Conservation (phyloP, 2,888 invertebrate genomes). For the Megaustenia siamemsis region DNA sequence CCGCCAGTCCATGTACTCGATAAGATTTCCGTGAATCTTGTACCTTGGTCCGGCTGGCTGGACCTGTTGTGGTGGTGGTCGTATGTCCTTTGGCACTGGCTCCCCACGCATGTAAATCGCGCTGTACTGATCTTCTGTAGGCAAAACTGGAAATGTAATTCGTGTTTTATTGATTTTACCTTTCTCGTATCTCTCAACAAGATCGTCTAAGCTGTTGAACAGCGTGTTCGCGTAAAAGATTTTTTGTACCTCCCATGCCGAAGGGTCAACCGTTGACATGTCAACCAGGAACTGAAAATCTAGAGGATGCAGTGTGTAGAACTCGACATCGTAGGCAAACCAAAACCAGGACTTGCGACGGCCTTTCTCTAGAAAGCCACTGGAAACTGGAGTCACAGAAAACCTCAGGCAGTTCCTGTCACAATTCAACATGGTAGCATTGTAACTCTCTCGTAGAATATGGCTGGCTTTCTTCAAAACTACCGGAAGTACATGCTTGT, state of each 20-base stretch:
- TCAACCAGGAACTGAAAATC: slow-evolving; percentile 75
- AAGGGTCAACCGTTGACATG: slow-evolving; percentile 63
- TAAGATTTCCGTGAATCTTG: slow-evolving; percentile 65
- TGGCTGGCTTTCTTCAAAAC: slow-evolving; percentile 61
- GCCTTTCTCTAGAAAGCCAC: slow-evolving; percentile 66
- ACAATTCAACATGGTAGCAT: slow-evolving; percentile 65
- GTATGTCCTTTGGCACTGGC: slow-evolving; percentile 59
- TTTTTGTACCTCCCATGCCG: slow-evolving; percentile 68
- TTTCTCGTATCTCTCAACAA: slow-evolving; percentile 63
- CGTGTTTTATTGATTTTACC: slow-evolving; percentile 66
- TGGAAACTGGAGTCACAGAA: slow-evolving; percentile 71
- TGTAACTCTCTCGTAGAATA: slow-evolving; percentile 70
- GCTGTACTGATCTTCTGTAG: slow-evolving; percentile 61
- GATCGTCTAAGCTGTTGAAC: slow-evolving; percentile 65
- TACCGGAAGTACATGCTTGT: slow-evolving; percentile 61
- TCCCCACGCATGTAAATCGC: slow-evolving; percentile 64
- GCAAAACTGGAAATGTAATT: slow-evolving; percentile 61
- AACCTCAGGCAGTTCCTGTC: slow-evolving; percentile 68
- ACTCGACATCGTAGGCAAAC: slow-evolving; percentile 71
- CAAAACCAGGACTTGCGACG: slow-evolving; percentile 74
- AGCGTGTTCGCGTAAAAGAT: slow-evolving; percentile 72
- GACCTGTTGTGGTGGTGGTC: slow-evolving; percentile 68
- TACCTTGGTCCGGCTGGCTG: slow-evolving; percentile 73
- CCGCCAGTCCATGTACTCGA: slow-evolving; percentile 75
- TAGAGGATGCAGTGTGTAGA: slow-evolving; percentile 71